Percentiles rank a stretch among this genome's conserved stretches.
phyloP scores from a whole-genome alignment of 2,113 vertebrate species.

The Merops nubicus region DNA sequence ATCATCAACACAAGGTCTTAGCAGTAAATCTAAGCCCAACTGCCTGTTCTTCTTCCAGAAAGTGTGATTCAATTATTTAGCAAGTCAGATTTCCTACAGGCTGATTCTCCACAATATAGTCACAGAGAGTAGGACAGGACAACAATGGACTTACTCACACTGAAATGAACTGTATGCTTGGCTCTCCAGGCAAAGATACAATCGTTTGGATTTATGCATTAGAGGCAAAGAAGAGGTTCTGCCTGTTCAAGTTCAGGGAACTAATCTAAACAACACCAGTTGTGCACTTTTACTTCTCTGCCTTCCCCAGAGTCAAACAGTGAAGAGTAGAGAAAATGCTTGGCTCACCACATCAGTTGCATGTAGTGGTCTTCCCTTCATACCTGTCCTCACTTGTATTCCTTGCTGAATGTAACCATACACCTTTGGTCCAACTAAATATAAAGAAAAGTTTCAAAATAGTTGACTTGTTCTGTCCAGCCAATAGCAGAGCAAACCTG shows the following conservation, averaged over 20 bases:
- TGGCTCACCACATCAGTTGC: background rate
- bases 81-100: background rate
- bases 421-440: background rate
- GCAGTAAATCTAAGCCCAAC: background rate
- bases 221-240: background rate
- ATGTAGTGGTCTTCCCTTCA: background rate
- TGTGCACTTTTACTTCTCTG: background rate
- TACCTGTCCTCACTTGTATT: background rate
- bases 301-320: background rate
- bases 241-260: background rate
- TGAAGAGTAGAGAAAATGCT: background rate
- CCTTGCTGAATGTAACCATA: background rate
- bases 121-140: background rate
- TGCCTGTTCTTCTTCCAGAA: background rate
- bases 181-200: background rate
- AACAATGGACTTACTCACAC: background rate
- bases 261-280: background rate
- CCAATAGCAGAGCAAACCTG: background rate
- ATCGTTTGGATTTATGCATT: background rate
- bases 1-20: background rate
- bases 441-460: background rate
- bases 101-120: background rate
- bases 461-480: background rate
- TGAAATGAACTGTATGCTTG: too few species aligned
- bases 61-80: background rate